Evolutionary conservation across 2,888 invertebrate genomes (phyloP).

Genomic region (Zygogramma bicolorata): DNA sequence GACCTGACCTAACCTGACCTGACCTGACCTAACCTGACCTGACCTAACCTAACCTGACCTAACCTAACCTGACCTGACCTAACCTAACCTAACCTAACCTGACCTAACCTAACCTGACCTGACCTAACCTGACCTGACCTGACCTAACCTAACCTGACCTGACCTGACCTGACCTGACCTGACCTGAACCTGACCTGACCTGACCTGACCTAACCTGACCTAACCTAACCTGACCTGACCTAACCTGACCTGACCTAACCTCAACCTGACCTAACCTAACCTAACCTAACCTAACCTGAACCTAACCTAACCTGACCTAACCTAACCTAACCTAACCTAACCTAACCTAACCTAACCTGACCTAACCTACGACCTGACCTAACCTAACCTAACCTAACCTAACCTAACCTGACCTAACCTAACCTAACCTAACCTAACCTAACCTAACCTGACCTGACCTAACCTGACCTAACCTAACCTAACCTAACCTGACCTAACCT

Average conservation of each 20-base stretch:
- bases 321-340: constrained; percentile 36
- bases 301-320: constrained; percentile 12
- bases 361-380: constrained; percentile 34
- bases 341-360: constrained; percentile 51
- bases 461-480: too few relatives aligned
- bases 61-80: constrained; percentile 5
- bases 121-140: constrained; percentile 17
- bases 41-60: not conserved
- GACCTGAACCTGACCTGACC: not conserved
- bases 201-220: constrained; percentile 7
- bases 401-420: constrained; percentile 17
- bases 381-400: constrained; percentile 25
- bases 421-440: constrained; percentile 19
- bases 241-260: not conserved
- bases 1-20: not conserved
- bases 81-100: constrained; percentile 15
- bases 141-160: constrained; percentile 14
- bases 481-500: too few relatives aligned
- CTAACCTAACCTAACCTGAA: not conserved
- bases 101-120: constrained; percentile 18
- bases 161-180: not conserved
- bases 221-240: constrained; percentile 16
- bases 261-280: not conserved
- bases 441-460: too few relatives aligned
- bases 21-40: not conserved